A percentile compares a stretch with the other conserved stretches of the same genome.
phyloP scores from a whole-genome alignment of 2,113 vertebrate species.

The Dromaius novaehollandiae region DNA sequence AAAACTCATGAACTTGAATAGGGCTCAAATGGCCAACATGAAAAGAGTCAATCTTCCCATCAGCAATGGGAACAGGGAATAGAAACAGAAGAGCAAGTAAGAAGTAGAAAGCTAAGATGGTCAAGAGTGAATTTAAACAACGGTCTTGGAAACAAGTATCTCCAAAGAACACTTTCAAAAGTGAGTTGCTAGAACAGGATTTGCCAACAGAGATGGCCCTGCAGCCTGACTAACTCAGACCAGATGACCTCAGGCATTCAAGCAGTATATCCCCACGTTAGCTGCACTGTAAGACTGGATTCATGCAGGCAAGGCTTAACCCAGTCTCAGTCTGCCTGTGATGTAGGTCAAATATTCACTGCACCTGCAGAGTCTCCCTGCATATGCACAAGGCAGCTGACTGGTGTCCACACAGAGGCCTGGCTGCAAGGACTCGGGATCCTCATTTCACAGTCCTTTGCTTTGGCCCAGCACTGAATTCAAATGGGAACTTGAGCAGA shows the following conservation, averaged over 20 bases:
- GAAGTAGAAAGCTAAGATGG: neutral
- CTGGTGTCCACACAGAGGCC: neutral
- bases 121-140: neutral
- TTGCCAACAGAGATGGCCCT: neutral
- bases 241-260: neutral
- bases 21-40: neutral
- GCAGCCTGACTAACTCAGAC: neutral
- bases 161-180: neutral
- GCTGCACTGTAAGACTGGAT: neutral
- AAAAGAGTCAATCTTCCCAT: neutral
- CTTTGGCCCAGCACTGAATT: neutral
- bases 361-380: neutral
- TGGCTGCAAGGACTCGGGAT: neutral
- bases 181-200: neutral
- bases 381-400: neutral
- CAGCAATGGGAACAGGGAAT: neutral
- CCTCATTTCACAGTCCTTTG: neutral
- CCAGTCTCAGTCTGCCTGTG: neutral
- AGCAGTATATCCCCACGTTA: accelerated
- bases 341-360: accelerated
- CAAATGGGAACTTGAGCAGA: neutral
- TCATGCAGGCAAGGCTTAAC: neutral
- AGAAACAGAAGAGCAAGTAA: neutral
- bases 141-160: neutral
- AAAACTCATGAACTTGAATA: neutral